phyloP scores from a whole-genome alignment of 2,797 vertebrate genomes.

The Pipistrellus kuhlii region DNA sequence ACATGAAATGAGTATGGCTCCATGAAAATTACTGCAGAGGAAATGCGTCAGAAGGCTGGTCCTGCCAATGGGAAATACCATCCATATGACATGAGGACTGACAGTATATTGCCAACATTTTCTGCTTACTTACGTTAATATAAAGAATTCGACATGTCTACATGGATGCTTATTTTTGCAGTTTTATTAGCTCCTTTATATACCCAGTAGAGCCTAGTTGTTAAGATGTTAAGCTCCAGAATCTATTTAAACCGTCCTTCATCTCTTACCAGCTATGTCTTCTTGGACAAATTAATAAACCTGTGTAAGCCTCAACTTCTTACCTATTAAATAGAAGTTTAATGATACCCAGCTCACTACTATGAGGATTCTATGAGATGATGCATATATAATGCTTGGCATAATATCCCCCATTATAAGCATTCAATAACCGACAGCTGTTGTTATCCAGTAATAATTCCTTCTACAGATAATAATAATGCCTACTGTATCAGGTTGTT shows the following conservation, averaged over 20 bases:
- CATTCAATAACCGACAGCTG: background rate
- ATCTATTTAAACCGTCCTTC: slow-evolving; percentile 24
- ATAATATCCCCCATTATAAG: background rate
- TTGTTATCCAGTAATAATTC: slow-evolving; percentile 4
- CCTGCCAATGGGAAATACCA: background rate
- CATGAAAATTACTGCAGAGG: background rate
- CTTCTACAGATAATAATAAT: slow-evolving; percentile 49
- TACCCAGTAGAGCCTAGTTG: background rate
- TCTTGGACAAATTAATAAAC: slow-evolving; percentile 43
- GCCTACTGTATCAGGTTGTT: background rate
- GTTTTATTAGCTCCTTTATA: slow-evolving; percentile 29
- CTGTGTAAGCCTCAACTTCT: slow-evolving; percentile 3
- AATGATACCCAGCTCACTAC: background rate
- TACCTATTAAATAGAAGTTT: slow-evolving; percentile 50
- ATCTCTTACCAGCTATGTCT: slow-evolving; percentile 31
- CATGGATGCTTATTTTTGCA: slow-evolving; percentile 15
- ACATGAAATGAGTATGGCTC: background rate
- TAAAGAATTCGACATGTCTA: slow-evolving; percentile 31
- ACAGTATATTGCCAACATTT: background rate
- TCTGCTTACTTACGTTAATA: slow-evolving; percentile 27
- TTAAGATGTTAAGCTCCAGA: slow-evolving; percentile 44
- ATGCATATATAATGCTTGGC: background rate
- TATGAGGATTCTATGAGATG: slow-evolving; percentile 35
- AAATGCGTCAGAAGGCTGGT: background rate
- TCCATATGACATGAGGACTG: background rate